phyloP scores from a whole-genome alignment of 1,140 invertebrate genomes.

The Drosophila subobscura region DNA sequence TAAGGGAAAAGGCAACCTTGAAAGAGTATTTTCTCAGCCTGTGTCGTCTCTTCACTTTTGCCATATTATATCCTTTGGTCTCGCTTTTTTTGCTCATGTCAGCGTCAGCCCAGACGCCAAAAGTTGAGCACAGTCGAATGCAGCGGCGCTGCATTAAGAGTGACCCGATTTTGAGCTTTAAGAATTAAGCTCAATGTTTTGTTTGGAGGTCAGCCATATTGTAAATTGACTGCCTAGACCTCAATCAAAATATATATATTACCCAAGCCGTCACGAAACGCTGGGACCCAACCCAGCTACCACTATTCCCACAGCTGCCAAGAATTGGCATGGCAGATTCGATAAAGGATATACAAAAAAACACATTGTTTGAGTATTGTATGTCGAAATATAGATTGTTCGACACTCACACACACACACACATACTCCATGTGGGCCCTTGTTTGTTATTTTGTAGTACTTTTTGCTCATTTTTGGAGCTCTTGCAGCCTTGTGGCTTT shows the following conservation, averaged over 20 bases:
- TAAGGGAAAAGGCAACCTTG: too few relatives aligned
- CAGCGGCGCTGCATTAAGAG: conserved; percentile 31
- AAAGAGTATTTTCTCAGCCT: too few relatives aligned
- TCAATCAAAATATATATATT: conserved; percentile 48
- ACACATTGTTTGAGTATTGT: conserved; percentile 44
- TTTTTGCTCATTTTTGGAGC: conserved; percentile 24
- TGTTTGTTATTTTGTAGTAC: conserved; percentile 48
- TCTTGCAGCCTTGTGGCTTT: conserved; percentile 67
- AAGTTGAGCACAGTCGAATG: conserved; percentile 15
- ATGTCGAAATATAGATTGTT: conserved; percentile 41
- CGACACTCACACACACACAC: conserved; percentile 13
- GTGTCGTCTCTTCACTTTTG: neutral
- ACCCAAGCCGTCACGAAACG: conserved; percentile 9
- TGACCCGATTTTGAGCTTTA: conserved; percentile 37
- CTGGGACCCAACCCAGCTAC: conserved; percentile 1
- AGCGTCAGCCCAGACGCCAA: conserved; percentile 10
- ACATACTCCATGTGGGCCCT: neutral
- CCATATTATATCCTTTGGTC: conserved; percentile 3
- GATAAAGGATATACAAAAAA: conserved; percentile 32
- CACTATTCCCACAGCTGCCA: conserved; percentile 14
- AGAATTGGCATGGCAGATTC: conserved; percentile 35
- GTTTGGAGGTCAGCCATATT: conserved; percentile 40
- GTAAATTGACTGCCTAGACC: conserved; percentile 49
- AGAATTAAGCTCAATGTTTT: conserved; percentile 41
- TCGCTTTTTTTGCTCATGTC: conserved; percentile 41